Percentiles rank a stretch among this genome's conserved stretches.
Conservation (phyloP, 2,797 vertebrate species). For the Brachyalestes nurse region DNA sequence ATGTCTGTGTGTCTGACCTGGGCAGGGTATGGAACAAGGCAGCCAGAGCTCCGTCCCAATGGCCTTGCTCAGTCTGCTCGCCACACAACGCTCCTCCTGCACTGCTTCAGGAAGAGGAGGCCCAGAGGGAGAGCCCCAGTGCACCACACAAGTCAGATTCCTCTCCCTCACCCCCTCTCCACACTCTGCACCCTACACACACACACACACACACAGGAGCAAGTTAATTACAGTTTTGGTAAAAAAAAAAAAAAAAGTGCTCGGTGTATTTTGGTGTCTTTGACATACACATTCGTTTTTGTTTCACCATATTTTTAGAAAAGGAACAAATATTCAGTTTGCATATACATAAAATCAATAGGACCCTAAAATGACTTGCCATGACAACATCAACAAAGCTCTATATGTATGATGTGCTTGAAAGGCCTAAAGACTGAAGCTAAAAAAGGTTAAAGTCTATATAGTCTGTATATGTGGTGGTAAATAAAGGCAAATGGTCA, state of each 20-base stretch:
- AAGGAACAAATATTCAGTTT: too few relatives aligned
- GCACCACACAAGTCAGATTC: slow-evolving; percentile 78
- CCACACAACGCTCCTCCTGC: slow-evolving; percentile 70
- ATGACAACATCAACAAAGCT: background rate
- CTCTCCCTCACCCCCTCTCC: slow-evolving; percentile 84
- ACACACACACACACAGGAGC: background rate
- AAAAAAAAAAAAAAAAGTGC: too few relatives aligned
- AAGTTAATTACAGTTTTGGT: background rate
- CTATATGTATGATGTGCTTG: background rate
- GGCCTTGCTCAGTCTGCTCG: slow-evolving; percentile 66
- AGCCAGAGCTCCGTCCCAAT: slow-evolving; percentile 62
- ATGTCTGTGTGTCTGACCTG: slow-evolving; percentile 70
- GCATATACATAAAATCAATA: too few relatives aligned
- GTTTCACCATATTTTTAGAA: too few relatives aligned
- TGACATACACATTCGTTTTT: too few relatives aligned
- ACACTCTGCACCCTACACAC: slow-evolving; percentile 81
- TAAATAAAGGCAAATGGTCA: too few relatives aligned
- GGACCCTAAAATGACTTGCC: background rate
- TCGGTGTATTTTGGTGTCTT: too few relatives aligned
- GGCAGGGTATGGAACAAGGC: slow-evolving; percentile 82
- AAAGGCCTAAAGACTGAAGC: too few relatives aligned
- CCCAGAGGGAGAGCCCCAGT: slow-evolving; percentile 70
- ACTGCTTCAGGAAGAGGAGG: slow-evolving; percentile 60
- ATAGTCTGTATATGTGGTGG: too few relatives aligned
- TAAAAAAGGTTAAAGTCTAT: background rate